Evolutionary conservation across 2,797 vertebrate genomes (phyloP).

Genomic region (Hyperoplus immaculatus): DNA sequence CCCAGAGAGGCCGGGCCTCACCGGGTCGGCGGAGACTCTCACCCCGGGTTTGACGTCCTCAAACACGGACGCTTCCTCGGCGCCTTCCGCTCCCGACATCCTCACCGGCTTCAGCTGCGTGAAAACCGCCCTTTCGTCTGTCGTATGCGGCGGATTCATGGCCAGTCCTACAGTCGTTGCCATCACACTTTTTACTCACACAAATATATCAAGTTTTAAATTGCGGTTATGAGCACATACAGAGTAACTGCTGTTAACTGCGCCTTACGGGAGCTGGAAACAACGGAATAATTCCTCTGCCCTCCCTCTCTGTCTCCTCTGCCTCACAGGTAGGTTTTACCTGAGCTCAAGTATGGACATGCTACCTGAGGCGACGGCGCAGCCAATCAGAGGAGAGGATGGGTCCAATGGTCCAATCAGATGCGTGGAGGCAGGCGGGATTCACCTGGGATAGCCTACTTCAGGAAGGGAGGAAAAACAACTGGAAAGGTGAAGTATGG

Average conservation of each 20-base stretch:
- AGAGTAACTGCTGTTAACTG: not conserved
- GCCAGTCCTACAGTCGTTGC: slow-evolving; percentile 86
- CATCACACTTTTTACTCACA: slow-evolving; percentile 71
- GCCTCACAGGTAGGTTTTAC: slow-evolving; percentile 82
- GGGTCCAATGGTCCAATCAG: slow-evolving; percentile 63
- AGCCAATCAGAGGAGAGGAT: slow-evolving; percentile 72
- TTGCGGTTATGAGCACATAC: not conserved
- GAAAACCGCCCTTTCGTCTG: slow-evolving; percentile 88
- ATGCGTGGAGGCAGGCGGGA: slow-evolving; percentile 49
- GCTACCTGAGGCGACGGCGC: slow-evolving; percentile 35
- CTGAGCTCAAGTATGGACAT: slow-evolving; percentile 86
- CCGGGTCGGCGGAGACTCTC: slow-evolving; percentile 73
- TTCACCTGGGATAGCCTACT: slow-evolving; percentile 63
- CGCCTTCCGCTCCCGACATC: slow-evolving; percentile 86
- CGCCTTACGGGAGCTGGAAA: slow-evolving; percentile 2
- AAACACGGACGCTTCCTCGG: slow-evolving; percentile 90
- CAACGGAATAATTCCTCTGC: slow-evolving; percentile 61
- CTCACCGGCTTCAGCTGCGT: slow-evolving; percentile 90
- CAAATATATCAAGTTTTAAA: not conserved
- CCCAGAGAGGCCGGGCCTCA: slow-evolving; percentile 52
- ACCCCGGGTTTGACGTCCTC: slow-evolving; percentile 91
- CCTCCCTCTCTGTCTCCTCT: slow-evolving; percentile 69
- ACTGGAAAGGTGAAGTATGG: not conserved
- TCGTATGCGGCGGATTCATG: slow-evolving; percentile 80
- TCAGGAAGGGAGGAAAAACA: slow-evolving; percentile 1